Base-by-base conservation (phyloP, 2,113 vertebrate genomes). In the Tetraodon nigroviridis region DNA sequence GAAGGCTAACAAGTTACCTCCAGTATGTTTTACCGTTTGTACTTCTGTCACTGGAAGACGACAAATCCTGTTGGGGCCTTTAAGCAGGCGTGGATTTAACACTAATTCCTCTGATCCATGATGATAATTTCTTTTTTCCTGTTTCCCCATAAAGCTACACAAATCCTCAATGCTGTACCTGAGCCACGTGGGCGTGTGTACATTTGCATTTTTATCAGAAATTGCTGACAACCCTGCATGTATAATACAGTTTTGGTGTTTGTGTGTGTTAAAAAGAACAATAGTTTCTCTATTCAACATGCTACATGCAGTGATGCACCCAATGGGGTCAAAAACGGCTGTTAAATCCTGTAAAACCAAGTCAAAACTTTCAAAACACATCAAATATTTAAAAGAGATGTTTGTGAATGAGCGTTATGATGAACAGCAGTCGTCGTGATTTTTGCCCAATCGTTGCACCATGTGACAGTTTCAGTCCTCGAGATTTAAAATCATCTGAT, bases 1-100 rank as follows among this genome's bases (percentile, higher is more conserved):
- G 74, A 85, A 87, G 88, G 86, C 87, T 88, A 87, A 90, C 86
- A 86, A 82, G 77, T 82, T 76, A 74, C 62, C 51, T 73, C 71
- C 67, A 55, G 69, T 63, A 58, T 64, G 67, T 68, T 65, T 61
- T 52, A 46, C 22, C 66, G 54, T 58, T 11, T 46, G 64, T 46
- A 13, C 24, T 29, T 41, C 32, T 65, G 76, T 80, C 64, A 67
- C 57, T 76, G 64, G 58, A 0, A 51, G 56, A 55, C 15, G 16
- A 48, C 46, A 61, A 50, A 10, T 70, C 46, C 61, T 67, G n/a
- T 53, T 79, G 53, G 16, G 24, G 55, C 58, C 56, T 47, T 44
- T 27, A 54, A 71, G 49, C 19, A 2, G 64, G 15, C 40, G 50
- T 47, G 59, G 78, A 73, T 73, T 75, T 76, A 52, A 37, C 44